Conservation (phyloP, 2,888 invertebrate genomes). For the Leucania comma region DNA sequence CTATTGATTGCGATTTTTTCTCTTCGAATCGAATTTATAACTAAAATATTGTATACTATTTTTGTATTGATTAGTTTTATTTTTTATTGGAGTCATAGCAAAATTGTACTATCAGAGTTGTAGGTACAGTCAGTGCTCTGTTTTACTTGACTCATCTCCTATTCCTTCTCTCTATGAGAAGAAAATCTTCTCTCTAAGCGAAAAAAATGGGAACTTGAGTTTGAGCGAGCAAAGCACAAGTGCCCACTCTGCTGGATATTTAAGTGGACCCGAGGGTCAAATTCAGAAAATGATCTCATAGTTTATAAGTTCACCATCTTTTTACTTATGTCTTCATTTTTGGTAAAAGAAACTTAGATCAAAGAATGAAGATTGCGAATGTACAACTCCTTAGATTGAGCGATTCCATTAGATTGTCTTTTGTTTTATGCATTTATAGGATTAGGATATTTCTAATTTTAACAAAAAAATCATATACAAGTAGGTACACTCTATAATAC, state of each 20-base stretch:
- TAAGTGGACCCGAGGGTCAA: slow-evolving; percentile 1
- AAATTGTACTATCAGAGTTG: background rate
- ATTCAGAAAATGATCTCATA: slow-evolving; percentile 45
- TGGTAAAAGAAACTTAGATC: background rate
- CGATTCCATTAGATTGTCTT: background rate
- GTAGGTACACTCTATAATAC: too few relatives aligned
- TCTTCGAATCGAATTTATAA: background rate
- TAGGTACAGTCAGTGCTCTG: background rate
- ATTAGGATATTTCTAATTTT: background rate
- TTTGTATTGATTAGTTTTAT: background rate
- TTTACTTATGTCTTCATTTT: background rate
- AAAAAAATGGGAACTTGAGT: background rate
- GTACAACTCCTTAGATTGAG: background rate
- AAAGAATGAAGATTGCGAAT: background rate
- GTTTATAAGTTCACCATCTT: slow-evolving; percentile 37
- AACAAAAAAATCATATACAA: too few relatives aligned
- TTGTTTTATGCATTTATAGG: background rate
- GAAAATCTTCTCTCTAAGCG: background rate
- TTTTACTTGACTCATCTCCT: background rate
- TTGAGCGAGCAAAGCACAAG: background rate
- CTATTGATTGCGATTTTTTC: background rate
- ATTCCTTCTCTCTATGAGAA: background rate
- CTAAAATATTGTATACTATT: background rate
- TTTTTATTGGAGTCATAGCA: background rate
- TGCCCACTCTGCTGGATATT: background rate